Base-by-base conservation (phyloP, 1,140 invertebrate genomes). In the Akabosia matsudoensis region DNA sequence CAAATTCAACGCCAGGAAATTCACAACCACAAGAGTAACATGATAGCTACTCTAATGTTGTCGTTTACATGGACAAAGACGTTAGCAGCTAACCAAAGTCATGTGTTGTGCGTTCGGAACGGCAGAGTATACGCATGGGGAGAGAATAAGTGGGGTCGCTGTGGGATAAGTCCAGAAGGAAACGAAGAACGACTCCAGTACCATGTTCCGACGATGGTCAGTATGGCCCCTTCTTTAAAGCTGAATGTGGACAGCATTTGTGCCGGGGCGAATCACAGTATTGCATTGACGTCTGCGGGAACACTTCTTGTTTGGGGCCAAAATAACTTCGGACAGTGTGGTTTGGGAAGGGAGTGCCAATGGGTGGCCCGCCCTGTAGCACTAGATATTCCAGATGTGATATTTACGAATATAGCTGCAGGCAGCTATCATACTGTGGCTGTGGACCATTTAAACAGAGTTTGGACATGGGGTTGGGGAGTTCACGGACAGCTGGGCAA, bases 381-480 rank as follows among this genome's bases (percentile, higher is more conserved):
- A 10, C 30, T 79, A 13, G 34, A 71, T 37, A 51, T 81, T 33
- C 75, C 75, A 10, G 61, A 77, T 79, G 76, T 79, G n/a, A 79
- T 76, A 33, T 78, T 79, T 37, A 81, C 33, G 33, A 70, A 54
- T 22, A 54, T 81, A 16, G 76, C 78, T 70, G 78, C 78, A 67
- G 80, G 78, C n/a, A 33, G 77, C 18, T 81, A 81, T 28, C 54
- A 56, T 56, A 56, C 54, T 4, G 54, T 56, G 4, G 61, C 61
- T 67, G 24, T 67, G 22, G 30, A 67, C 22, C 26, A 67, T 67
- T 67, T 72, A 37, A 45, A 72, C 33, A 72, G 78, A 4, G 78
- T 76, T 31, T 81, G 80, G 80, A 77, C 77, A 18, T 81, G 78
- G 78, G 80, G 80, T 24, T 79, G 78, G 78, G 77, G 76, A 10